Evolutionary conservation across 2,113 vertebrate genomes (phyloP), one percentile per base, ranked within the genome.

Genomic region (Erpornis zantholeuca): DNA sequence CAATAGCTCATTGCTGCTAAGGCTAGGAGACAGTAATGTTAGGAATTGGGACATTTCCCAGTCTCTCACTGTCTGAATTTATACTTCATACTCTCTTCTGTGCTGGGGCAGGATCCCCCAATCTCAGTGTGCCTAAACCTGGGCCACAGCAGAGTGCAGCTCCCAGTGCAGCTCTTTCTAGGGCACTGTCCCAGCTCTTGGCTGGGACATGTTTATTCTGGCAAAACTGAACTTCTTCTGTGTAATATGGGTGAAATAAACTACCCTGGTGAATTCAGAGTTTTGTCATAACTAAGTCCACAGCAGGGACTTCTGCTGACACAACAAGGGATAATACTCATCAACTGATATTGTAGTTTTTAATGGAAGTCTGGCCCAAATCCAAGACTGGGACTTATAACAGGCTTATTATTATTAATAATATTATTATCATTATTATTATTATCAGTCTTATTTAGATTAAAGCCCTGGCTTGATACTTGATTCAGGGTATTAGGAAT

Each of bases 1-100:
- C 95, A 94, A 92, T 95, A 86, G 42, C 69, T 94, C 88, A 92
- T 44, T 93, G 76, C 80, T 90, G 38, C 86, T 92, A 92, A 94
- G 86, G 64, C 72, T 5, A 56, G 86, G 64, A 96, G 96, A 90
- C 94, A 94, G 92, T 44, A 93, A 88, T 16, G 8, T 66, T 56
- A 83, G 88, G 56, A 94, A 86, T 1, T 90, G 95, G 88, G 88
- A 95, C 77, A 83, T 77, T 97, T 95, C 71, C 93, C 90, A 88
- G 90, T 49, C 88, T 90, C 47, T 83, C 79, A 25, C 52, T 78
- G 81, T 75, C 93, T 93, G 94, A 90, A 77, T 80, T 81, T 56
- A 33, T 36, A 63, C 73, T 65, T 77, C 15, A 2, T 35, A 33
- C 28, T 54, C 88, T 90, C 96, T 78, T 93, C 85, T 86, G 49